These are phyloP conservation scores for Caenorhabditis afra DNA, from an alignment of 2,888 invertebrate genomes.

Conservation along the genomic window DNA sequence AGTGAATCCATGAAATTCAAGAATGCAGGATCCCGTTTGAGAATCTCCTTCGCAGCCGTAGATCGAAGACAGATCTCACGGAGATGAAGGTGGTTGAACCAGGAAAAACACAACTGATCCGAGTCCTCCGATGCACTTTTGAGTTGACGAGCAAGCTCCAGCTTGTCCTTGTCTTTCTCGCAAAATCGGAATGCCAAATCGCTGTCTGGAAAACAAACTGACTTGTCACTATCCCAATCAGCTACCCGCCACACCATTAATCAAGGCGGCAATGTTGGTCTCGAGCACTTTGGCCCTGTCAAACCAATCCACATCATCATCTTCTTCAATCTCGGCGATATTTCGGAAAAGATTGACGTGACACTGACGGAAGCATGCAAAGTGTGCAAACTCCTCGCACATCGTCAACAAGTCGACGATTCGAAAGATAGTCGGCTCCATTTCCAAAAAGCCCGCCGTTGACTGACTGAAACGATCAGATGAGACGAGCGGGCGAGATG, in stretches of 20 bases:
- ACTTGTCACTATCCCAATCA: neutral
- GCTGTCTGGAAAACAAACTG: constrained; percentile 34
- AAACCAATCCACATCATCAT: constrained; percentile 41
- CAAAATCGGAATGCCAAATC: constrained; percentile 20
- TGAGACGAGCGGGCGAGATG: no score
- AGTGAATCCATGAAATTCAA: constrained; percentile 2
- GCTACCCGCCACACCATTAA: constrained; percentile 18
- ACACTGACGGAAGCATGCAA: constrained; percentile 44
- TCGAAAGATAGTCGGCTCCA: constrained; percentile 37
- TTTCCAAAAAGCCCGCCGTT: constrained; percentile 5
- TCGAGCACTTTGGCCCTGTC: constrained; percentile 30
- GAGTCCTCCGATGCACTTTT: neutral
- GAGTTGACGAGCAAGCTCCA: constrained; percentile 1
- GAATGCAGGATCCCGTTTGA: constrained; percentile 17
- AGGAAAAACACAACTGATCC: constrained; percentile 29
- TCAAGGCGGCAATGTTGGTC: constrained; percentile 29
- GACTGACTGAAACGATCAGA: constrained; percentile 32
- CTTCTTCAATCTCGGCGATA: constrained; percentile 11
- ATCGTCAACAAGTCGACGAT: constrained; percentile 23
- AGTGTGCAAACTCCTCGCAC: constrained; percentile 33
- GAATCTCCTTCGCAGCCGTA: constrained; percentile 16
- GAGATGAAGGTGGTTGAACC: constrained; percentile 39
- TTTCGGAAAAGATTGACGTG: constrained; percentile 36
- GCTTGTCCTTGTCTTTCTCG: constrained; percentile 11
- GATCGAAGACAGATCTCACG: constrained; percentile 29